Evolutionary conservation across 2,797 vertebrate species (phyloP), one percentile per base, ranked within the genome.

Genomic region (Mycteria americana): DNA sequence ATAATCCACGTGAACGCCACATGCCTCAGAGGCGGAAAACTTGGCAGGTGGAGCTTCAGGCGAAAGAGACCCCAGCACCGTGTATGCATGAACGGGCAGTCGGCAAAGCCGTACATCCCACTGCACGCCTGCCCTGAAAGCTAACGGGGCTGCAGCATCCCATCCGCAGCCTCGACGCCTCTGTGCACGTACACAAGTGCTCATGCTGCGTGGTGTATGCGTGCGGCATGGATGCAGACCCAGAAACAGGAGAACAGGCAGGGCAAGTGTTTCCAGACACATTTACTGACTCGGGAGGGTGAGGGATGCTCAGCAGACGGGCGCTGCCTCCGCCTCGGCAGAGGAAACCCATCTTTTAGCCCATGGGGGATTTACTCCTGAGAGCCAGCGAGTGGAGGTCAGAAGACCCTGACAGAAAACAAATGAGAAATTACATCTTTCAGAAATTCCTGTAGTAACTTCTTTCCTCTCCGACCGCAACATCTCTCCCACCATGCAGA

Each of bases 141-240:
- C 24, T 27, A 27, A 21, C 0, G 14, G 27, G 12, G 14, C 18
- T 28, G 54, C 3, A 7, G 14, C 43, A 33, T n/a, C n/a, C 14
- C 28, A 8, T 4, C 9, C 1, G 0, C 54, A 56, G 16, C 57
- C 45, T 43, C 4, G 0, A 13, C 46, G 31, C 57, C 30, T 27
- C 56, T 4, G 62, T 25, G 64, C 35, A 6, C 0, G 0, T 9
- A 16, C 13, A 4, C 0, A 0, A 4, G 25, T 5, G 21, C 28
- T 60, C 2, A 0, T 1, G 2, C 18, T 15, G 17, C 4, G 37
- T 5, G 64, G 6, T 7, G 50, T 1, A 0, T 0, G 0, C 3
- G 3, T 30, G 30, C 51, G 23, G 43, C 27, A 1, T 1, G 30
- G 45, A 11, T 46, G 35, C 31, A 45, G 65, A 33, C 13, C 45